Base-by-base conservation (phyloP, 1,140 invertebrate genomes). In the Drosophila funebris region DNA sequence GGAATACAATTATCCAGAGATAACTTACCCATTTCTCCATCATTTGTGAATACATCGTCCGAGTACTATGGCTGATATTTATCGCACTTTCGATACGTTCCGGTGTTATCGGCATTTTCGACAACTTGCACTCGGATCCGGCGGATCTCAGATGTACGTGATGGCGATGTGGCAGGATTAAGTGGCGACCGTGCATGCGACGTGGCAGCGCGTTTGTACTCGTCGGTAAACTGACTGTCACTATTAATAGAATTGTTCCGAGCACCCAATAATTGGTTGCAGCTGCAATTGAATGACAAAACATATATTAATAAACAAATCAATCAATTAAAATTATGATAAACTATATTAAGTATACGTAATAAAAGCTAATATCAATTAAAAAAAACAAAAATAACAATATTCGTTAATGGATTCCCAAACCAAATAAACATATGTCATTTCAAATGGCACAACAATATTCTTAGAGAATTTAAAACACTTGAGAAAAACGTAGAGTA, bases 131-230 rank as follows among this genome's bases (percentile, higher is more conserved):
- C 4, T 4, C 7, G 20, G 1, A 9, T 2, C 29, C 63, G 7
- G 57, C 73, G 2, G 73, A 72, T 0, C 76, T 52, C 13, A 52
- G 33, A 4, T 76, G 76, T 14, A 78, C 61, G 41, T 64, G 67
- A 27, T 56, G 78, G 1, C 27, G 76, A 4, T 57, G 72, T 0
- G 14, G 61, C 39, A 57, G 56, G 7, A 78, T 78, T 1, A 87
- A 41, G 0, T 62, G 54, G 2, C 48, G 29, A 5, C 81, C 81
- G 4, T 33, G 29, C 4, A 63, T 29, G 1, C 43, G 58, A 0
- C 82, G 73, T 0, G 81, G 81, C 16, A 41, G 18, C 2, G 82
- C 78, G 0, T 5, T 27, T 2, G 48, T 53, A 6, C 39, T 48
- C 18, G 62, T 7, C 7, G 63, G 58, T 29, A 22, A 43, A 50